Evolutionary conservation across 2,113 vertebrate species (phyloP).

Genomic region (Electrona antarctica): DNA sequence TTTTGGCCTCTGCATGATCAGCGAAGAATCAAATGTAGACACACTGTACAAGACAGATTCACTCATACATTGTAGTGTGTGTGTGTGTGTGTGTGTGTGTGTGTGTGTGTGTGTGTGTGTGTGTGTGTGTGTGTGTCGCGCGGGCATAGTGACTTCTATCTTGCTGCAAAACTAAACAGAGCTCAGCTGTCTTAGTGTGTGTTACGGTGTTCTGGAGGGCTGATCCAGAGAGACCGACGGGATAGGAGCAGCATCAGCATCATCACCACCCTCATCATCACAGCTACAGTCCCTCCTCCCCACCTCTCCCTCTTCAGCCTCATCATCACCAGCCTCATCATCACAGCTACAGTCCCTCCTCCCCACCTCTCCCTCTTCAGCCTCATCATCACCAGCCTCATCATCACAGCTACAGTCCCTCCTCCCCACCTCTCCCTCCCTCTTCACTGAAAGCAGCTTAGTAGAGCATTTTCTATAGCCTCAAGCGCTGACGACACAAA

Average conservation of each 20-base stretch:
- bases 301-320: slow-evolving; percentile 2
- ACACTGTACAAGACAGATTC: neutral
- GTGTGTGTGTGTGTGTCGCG: neutral
- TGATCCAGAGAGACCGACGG: no score
- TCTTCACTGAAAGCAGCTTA: neutral
- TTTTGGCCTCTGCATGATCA: neutral
- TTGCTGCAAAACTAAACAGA: neutral
- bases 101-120: neutral
- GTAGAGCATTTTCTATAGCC: neutral
- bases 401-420: neutral
- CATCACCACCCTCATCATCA: no score
- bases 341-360: neutral
- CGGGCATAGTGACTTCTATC: no score
- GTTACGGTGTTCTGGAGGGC: no score
- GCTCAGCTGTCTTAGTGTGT: neutral
- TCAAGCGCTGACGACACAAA: neutral
- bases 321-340: no score
- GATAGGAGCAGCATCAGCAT: no score
- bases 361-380: slow-evolving; percentile 3
- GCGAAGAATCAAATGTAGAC: slow-evolving; percentile 12
- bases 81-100: slow-evolving; percentile 1
- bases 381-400: no score
- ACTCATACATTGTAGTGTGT: no score
- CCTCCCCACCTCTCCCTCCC: slow-evolving; percentile 15
- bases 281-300: neutral